Evolutionary conservation across 2,888 invertebrate genomes (phyloP).

Genomic region (Acronicta leporina): DNA sequence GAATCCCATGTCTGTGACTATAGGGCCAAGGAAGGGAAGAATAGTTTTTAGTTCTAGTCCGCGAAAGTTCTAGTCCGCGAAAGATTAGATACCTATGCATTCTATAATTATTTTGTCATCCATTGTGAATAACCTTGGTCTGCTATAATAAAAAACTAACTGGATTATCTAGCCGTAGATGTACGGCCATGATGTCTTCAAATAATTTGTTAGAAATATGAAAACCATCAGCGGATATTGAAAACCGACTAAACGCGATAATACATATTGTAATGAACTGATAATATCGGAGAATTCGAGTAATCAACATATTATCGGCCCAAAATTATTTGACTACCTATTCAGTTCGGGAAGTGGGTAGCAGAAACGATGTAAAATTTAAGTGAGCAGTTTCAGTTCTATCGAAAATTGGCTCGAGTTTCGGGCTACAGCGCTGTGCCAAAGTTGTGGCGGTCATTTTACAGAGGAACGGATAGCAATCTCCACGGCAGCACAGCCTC

Average conservation of each 20-base stretch:
- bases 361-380: conserved; percentile 36
- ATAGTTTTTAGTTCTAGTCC: too few relatives aligned
- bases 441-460: conserved; percentile 48
- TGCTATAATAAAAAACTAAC: too few relatives aligned
- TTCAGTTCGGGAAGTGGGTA: conserved; percentile 13
- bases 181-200: not conserved
- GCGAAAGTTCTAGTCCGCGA: too few relatives aligned
- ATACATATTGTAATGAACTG: conserved; percentile 11
- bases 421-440: conserved; percentile 21
- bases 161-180: too few relatives aligned
- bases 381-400: conserved; percentile 41
- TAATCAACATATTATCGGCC: conserved; percentile 19
- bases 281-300: conserved; percentile 19
- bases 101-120: too few relatives aligned
- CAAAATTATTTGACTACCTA: conserved; percentile 28
- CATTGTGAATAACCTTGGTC: too few relatives aligned
- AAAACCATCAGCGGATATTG: conserved; percentile 34
- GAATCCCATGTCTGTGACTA: too few relatives aligned
- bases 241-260: conserved; percentile 9
- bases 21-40: too few relatives aligned
- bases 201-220: not conserved
- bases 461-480: conserved; percentile 42
- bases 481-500: conserved; percentile 45
- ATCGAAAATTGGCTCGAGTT: conserved; percentile 43
- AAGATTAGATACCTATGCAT: too few relatives aligned